phyloP scores from a whole-genome alignment of 2,888 invertebrate species.

The Fissipunctia ypsillon region DNA sequence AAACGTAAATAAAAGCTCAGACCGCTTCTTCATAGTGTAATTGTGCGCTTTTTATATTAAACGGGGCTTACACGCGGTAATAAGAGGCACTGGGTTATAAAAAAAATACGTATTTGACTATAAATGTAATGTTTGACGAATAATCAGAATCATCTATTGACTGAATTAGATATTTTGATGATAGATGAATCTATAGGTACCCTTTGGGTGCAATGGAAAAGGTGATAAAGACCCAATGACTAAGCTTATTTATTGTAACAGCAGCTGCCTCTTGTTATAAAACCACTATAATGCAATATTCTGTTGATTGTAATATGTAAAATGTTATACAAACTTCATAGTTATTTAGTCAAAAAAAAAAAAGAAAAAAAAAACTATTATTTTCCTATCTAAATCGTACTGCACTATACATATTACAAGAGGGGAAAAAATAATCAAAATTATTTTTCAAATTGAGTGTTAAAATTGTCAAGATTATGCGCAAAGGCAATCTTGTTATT shows the following conservation, averaged over 20 bases:
- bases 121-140: background rate
- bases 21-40: constrained; percentile 71
- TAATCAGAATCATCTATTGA: background rate
- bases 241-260: constrained; percentile 8
- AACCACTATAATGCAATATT: constrained; percentile 43
- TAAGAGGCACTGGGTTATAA: constrained; percentile 41
- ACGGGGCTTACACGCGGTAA: constrained; percentile 49
- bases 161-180: constrained; percentile 21
- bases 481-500: constrained; percentile 52
- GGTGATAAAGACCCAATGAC: background rate
- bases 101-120: background rate
- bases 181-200: background rate
- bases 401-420: constrained; percentile 58
- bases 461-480: constrained; percentile 50
- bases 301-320: constrained; percentile 55
- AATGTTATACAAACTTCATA: constrained; percentile 37
- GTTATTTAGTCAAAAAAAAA: constrained; percentile 31
- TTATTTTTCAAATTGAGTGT: constrained; percentile 54
- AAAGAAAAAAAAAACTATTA: constrained; percentile 35
- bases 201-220: no score
- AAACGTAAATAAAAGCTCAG: constrained; percentile 67
- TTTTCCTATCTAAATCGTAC: constrained; percentile 57
- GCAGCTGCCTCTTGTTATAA: constrained; percentile 45
- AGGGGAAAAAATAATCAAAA: constrained; percentile 40
- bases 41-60: constrained; percentile 72